Evolutionary conservation across 1,140 invertebrate species (phyloP).

Genomic region (Matsumurasca onukii): DNA sequence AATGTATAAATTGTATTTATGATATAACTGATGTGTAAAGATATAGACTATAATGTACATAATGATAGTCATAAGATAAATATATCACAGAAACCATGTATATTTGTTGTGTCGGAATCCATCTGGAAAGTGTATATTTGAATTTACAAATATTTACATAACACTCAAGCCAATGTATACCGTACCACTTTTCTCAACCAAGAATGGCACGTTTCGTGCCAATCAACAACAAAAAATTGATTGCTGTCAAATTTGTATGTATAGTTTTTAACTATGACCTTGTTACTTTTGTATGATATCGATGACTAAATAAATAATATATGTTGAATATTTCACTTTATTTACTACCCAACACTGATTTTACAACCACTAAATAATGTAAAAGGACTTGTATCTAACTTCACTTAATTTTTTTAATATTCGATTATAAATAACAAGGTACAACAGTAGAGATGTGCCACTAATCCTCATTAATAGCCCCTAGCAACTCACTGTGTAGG

Average conservation of each 20-base stretch:
- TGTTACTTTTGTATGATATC: slow-evolving; percentile 15
- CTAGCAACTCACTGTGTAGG: too few relatives aligned
- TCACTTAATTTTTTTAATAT: too few relatives aligned
- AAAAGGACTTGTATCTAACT: too few relatives aligned
- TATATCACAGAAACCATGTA: background rate
- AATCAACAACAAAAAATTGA: too few relatives aligned
- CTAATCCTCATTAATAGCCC: too few relatives aligned
- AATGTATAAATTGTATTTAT: background rate
- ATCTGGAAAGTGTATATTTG: slow-evolving; percentile 4
- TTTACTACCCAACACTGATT: too few relatives aligned
- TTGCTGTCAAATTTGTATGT: background rate
- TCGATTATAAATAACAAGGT: too few relatives aligned
- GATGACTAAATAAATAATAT: slow-evolving; percentile 12
- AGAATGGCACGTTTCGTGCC: too few relatives aligned
- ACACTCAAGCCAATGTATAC: background rate
- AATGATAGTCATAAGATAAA: background rate
- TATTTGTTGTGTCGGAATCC: background rate
- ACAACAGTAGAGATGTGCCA: too few relatives aligned
- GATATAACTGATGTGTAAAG: background rate
- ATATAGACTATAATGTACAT: background rate
- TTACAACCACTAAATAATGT: too few relatives aligned
- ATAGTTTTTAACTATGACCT: slow-evolving; percentile 10
- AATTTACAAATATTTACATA: slow-evolving; percentile 14
- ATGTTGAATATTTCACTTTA: background rate
- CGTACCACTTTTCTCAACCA: background rate